These are phyloP conservation scores for Theropithecus gelada DNA, from an alignment of 2,113 vertebrate species.

Conservation along the genomic window DNA sequence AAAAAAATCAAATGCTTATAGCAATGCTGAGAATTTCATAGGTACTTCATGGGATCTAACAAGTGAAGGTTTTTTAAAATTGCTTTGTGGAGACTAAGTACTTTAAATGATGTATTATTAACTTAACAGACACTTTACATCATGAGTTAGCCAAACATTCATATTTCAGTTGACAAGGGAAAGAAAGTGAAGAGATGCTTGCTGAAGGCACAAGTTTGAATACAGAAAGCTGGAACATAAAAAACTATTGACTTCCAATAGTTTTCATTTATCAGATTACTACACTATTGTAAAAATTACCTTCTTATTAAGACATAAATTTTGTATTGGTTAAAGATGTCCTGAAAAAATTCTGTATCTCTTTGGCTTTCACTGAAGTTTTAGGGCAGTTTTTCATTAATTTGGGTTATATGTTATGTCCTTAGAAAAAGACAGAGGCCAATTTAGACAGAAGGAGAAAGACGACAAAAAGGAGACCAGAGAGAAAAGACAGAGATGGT, in stretches of 20 bases:
- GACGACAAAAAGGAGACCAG: neutral
- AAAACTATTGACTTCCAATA: neutral
- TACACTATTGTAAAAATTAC: neutral
- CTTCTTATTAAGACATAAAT: neutral
- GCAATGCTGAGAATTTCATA: conserved; percentile 5
- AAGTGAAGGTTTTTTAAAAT: neutral
- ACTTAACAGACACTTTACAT: neutral
- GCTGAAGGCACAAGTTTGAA: conserved; percentile 35
- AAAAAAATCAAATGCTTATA: conserved; percentile 17
- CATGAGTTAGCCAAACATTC: neutral
- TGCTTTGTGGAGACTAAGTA: neutral
- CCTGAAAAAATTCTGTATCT: neutral
- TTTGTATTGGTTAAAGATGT: conserved; percentile 30
- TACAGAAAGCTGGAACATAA: neutral
- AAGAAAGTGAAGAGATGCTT: neutral
- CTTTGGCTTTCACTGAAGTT: conserved; percentile 8
- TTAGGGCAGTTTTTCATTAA: neutral
- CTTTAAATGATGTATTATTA: conserved; percentile 20
- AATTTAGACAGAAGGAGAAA: neutral
- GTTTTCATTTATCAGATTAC: conserved; percentile 28
- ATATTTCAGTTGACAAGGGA: neutral
- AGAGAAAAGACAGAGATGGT: neutral
- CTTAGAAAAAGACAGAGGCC: neutral
- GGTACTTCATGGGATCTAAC: neutral
- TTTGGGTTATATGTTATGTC: conserved; percentile 4